Base-by-base conservation (phyloP, 2,888 invertebrate genomes). In the Resseliella maxima region DNA sequence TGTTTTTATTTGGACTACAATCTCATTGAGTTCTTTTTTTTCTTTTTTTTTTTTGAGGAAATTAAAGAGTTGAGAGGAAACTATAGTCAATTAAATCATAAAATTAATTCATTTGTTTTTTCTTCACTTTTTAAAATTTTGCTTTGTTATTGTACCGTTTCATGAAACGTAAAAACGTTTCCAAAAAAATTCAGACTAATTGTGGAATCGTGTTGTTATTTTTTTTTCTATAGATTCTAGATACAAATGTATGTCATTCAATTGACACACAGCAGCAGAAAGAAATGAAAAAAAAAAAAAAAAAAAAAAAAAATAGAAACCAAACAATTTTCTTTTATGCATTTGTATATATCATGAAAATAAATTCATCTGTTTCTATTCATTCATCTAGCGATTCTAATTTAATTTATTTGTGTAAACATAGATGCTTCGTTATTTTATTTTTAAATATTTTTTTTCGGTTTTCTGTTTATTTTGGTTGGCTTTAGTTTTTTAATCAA, bases 291-390 rank as follows among this genome's bases (percentile, higher is more conserved):
- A n/a, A n/a, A n/a, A n/a, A n/a, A n/a, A n/a, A n/a, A n/a, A n/a
- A n/a, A n/a, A n/a, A n/a, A n/a, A n/a, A n/a, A n/a, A n/a, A n/a
- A n/a, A n/a, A n/a, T n/a, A n/a, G n/a, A n/a, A n/a, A n/a, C n/a
- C n/a, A n/a, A 50, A 50, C 6, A 12, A 50, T 50, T 18, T 21
- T 2, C 21, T 2, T 72, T 15, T 72, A 24, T 59, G 12, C 31
- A 72, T 72, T 31, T 72, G 6, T 72, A 31, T 72, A 72, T 72
- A 31, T 72, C 59, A 59, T 59, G 59, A 59, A 59, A 59, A 72
- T 72, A 72, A 72, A 72, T 72, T 72, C 72, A 72, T 72, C 72
- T 72, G 72, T 72, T 72, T 72, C 15, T 72, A 72, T 72, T 72
- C 10, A 72, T 72, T 24, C 31, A 8, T 72, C 27, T 72, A 72